Conservation (phyloP, 1,140 invertebrate genomes). For the Heliconius congener region DNA sequence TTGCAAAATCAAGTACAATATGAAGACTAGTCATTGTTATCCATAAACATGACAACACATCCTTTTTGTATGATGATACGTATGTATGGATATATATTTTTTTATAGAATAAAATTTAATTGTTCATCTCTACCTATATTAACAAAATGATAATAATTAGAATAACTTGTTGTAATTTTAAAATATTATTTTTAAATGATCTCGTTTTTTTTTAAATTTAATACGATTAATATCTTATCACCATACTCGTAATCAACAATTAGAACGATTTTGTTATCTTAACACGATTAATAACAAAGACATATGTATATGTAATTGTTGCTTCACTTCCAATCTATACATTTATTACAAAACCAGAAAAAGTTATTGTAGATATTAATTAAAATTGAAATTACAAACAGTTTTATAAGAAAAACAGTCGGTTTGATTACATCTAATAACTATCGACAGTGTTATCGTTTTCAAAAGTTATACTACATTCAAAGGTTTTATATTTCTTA, state of each 20-base stretch:
- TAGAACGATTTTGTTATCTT: not conserved
- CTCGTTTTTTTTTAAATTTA: not conserved
- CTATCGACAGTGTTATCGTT: not conserved
- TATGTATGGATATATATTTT: too few species aligned
- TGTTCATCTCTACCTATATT: not conserved
- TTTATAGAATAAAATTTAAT: not conserved
- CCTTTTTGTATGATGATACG: not conserved
- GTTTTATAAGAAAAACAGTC: not conserved
- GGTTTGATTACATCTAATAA: not conserved
- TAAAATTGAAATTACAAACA: conserved; percentile 2
- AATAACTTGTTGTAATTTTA: not conserved
- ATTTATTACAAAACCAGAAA: not conserved
- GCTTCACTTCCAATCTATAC: not conserved
- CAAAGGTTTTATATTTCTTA: not conserved
- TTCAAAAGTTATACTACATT: not conserved
- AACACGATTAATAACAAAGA: not conserved
- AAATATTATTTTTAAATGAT: not conserved
- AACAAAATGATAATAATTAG: not conserved
- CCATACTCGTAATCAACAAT: not conserved
- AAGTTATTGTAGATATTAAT: not conserved
- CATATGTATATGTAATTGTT: not conserved
- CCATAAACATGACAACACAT: not conserved
- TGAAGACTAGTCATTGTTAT: not conserved
- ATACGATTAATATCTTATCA: not conserved
- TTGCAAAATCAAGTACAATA: not conserved